Evolutionary conservation across 2,888 invertebrate species (phyloP), one percentile per base, ranked within the genome.

Genomic region (Caradrina clavipalpis): DNA sequence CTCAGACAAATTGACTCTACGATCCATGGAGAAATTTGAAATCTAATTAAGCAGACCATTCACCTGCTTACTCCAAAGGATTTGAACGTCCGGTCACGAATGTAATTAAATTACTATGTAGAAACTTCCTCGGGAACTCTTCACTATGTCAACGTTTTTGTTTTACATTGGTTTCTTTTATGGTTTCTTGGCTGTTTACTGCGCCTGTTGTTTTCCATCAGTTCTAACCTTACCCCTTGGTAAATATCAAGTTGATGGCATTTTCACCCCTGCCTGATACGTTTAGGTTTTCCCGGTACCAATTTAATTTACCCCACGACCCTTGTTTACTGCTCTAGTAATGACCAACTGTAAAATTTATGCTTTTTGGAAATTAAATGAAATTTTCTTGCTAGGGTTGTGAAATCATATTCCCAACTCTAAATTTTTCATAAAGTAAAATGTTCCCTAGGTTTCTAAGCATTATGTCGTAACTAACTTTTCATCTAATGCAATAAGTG

Each of bases 11-110:
- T 73, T 26, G 42, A 63, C 59, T 60, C 53, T 64, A 80, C 80
- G 63, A 76, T 67, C 57, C 71, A 73, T 83, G 62, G 84, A 82
- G 83, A 88, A 86, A 88, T 86, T 87, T 83, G 62, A 83, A 84
- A 86, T 83, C 76, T 82, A 85, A 88, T 87, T 87, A 86, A 80
- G 82, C 69, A 79, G 81, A 86, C 77, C 84, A 78, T 86, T 88
- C 83, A 86, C 86, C 73, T 77, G 82, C 75, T 74, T 74, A 76
- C 62, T 74, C 73, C 68, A 84, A 85, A 86, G 81, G 81, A 85
- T 88, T 88, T 85, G 72, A 83, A 82, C 78, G 82, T 85, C 84
- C 85, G 84, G 86, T 88, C 88, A 89, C 90, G 90, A 88, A 86
- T 85, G 78, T 87, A 88, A 88, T 88, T 87, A 77, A 86, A 89